Conservation (phyloP, 2,113 vertebrate species). For the Malurus cyaneus region DNA sequence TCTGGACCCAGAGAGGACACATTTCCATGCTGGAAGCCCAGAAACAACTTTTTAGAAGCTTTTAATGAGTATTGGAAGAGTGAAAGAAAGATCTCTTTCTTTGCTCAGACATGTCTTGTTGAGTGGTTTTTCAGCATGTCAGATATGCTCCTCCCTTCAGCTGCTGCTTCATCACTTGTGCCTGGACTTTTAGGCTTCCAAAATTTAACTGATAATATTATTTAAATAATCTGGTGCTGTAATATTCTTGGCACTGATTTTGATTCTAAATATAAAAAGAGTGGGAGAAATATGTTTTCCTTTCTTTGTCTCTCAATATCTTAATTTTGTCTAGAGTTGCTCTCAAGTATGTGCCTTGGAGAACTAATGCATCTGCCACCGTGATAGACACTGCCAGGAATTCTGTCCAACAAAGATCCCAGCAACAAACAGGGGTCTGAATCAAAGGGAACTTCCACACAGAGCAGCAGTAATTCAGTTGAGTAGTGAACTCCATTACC, state of each 20-base stretch:
- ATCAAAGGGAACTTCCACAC: neutral
- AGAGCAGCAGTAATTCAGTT: neutral
- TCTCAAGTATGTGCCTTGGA: neutral
- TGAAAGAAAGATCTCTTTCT: neutral
- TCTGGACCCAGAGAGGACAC: neutral
- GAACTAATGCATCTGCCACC: neutral
- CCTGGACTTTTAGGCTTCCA: neutral
- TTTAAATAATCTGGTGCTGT: neutral
- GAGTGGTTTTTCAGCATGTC: neutral
- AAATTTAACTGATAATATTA: neutral
- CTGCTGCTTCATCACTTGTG: neutral
- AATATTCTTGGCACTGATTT: neutral
- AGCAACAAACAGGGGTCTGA: neutral
- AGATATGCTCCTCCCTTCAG: neutral
- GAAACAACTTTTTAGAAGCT: neutral
- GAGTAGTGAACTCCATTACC: neutral
- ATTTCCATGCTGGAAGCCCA: neutral
- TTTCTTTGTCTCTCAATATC: neutral
- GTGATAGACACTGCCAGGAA: neutral
- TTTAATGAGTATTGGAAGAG: neutral
- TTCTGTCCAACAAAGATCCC: neutral
- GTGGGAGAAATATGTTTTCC: neutral
- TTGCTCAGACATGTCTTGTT: neutral
- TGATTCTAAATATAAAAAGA: neutral
- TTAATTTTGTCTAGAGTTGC: neutral